Evolutionary conservation across 37 sponge, comb jelly and placozoan genomes (phyloP).

Genomic region (Petrosia ficiformis): DNA sequence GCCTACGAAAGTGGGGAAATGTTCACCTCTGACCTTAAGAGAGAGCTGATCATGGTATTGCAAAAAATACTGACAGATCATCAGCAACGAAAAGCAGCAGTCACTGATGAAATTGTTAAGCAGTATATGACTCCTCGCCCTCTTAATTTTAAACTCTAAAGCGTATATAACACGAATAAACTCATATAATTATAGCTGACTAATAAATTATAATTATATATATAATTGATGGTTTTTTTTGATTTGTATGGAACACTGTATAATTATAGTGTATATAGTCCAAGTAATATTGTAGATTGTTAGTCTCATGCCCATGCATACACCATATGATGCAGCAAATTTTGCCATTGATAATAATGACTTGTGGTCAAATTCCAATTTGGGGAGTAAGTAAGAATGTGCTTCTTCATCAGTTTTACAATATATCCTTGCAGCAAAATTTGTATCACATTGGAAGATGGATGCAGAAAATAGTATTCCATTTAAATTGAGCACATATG

Average conservation of each 20-base stretch:
- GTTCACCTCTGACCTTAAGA: conserved; percentile 95
- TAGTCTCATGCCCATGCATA: no score
- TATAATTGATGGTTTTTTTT: background rate
- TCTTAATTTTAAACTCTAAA: conserved; percentile 68
- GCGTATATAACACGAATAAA: background rate
- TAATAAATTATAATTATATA: background rate
- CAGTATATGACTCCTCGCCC: conserved; percentile 90
- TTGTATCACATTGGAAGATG: no score
- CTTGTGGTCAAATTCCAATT: no score
- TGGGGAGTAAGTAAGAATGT: no score
- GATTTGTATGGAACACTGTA: background rate
- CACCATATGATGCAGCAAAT: no score
- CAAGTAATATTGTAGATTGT: no score
- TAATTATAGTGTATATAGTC: no score
- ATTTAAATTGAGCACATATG: conserved; percentile 5
- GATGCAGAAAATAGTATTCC: no score
- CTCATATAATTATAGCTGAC: background rate
- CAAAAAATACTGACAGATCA: conserved; percentile 71
- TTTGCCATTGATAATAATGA: no score
- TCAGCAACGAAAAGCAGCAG: conserved; percentile 67
- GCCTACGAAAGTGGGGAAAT: conserved; percentile 88
- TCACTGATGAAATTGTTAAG: conserved; percentile 86
- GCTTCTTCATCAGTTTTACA: no score
- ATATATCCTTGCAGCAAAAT: no score
- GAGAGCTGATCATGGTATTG: conserved; percentile 80